A percentile compares a stretch with the other conserved stretches of the same genome.
phyloP scores from a whole-genome alignment of 2,797 vertebrate genomes.

The Malurus leucopterus region DNA sequence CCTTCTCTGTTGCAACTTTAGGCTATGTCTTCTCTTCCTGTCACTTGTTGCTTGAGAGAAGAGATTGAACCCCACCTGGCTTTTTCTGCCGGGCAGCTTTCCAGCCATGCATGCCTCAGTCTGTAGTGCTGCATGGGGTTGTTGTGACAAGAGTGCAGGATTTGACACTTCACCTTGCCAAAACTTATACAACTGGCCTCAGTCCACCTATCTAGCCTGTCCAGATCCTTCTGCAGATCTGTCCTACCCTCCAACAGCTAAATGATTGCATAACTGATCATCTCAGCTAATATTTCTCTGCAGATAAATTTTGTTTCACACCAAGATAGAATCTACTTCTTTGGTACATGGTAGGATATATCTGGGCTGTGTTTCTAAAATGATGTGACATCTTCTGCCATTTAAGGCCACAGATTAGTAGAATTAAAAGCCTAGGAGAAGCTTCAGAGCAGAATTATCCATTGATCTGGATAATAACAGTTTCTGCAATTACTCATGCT shows the following conservation, averaged over 20 bases:
- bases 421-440: neutral
- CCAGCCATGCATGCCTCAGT: neutral
- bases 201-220: neutral
- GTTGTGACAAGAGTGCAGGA: neutral
- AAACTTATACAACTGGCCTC: neutral
- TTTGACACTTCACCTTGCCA: neutral
- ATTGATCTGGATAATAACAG: neutral
- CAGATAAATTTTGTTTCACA: neutral
- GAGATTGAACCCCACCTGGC: neutral
- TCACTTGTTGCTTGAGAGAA: neutral
- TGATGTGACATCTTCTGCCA: neutral
- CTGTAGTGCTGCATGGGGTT: accelerated
- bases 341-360: neutral
- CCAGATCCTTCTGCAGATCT: neutral
- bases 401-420: neutral
- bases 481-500: constrained; percentile 17
- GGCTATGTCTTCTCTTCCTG: neutral
- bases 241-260: neutral
- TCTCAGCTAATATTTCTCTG: neutral
- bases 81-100: neutral
- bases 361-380: neutral
- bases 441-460: neutral
- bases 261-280: neutral
- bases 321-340: neutral
- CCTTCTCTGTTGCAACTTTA: neutral